phyloP scores from a whole-genome alignment of 2,113 vertebrate species.

The Pionites leucogaster region DNA sequence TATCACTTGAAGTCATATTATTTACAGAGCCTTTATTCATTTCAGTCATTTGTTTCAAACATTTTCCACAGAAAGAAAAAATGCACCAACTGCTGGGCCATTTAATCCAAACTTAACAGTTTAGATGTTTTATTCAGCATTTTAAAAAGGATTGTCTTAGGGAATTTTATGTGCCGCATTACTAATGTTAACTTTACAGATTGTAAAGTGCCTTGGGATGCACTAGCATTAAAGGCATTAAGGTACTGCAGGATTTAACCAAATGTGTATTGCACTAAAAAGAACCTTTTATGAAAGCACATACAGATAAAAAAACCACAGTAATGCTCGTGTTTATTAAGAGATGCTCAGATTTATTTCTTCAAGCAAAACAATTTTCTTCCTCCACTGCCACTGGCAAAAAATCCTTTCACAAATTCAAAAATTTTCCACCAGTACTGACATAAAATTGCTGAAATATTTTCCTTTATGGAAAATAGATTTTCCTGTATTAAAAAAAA shows the following conservation, averaged over 20 bases:
- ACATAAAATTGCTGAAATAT: constrained; percentile 15
- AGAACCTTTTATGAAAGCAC: constrained; percentile 50
- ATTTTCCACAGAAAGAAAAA: constrained; percentile 59
- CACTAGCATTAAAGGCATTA: constrained; percentile 53
- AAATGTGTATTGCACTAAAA: constrained; percentile 49
- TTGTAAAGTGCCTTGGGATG: constrained; percentile 64
- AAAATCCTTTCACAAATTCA: constrained; percentile 22
- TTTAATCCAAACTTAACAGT: constrained; percentile 68
- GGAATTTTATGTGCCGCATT: constrained; percentile 57
- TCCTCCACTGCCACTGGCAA: background rate
- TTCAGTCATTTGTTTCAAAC: constrained; percentile 63
- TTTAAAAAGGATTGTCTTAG: constrained; percentile 58
- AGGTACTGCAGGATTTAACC: constrained; percentile 55
- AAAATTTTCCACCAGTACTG: background rate
- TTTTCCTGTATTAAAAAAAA: background rate
- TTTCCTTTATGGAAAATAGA: background rate
- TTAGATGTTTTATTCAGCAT: constrained; percentile 67
- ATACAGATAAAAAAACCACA: constrained; percentile 37
- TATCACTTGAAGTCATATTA: constrained; percentile 63
- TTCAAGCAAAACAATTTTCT: constrained; percentile 31
- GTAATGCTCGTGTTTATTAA: constrained; percentile 50
- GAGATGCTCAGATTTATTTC: constrained; percentile 44
- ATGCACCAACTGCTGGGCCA: constrained; percentile 61
- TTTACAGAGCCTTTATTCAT: constrained; percentile 64
- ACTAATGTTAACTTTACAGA: constrained; percentile 65